Conservation (phyloP, 2,113 vertebrate genomes). For the Dinomys branickii region DNA sequence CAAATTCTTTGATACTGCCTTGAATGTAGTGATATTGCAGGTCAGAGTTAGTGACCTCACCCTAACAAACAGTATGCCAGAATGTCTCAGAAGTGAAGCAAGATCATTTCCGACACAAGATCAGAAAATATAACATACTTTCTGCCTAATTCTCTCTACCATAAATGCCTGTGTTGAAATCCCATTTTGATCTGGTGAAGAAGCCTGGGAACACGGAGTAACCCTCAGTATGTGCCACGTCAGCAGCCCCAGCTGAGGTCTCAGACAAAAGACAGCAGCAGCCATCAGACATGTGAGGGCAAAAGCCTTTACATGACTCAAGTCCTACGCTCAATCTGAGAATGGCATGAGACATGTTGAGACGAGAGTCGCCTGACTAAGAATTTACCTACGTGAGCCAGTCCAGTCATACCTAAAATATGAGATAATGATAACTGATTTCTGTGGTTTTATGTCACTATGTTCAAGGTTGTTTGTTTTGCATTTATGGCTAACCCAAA, state of each 20-base stretch:
- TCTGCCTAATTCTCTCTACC: not conserved
- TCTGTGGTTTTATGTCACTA: not conserved
- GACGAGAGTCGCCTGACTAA: not conserved
- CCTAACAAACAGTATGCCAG: not conserved
- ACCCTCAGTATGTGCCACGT: not conserved
- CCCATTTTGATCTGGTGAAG: not conserved
- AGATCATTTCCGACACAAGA: not conserved
- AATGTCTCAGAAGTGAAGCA: not conserved
- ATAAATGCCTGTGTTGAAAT: not conserved
- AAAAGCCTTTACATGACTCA: not conserved
- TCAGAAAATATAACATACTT: not conserved
- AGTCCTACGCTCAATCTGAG: not conserved
- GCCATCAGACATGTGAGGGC: not conserved
- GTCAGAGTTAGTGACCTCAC: not conserved
- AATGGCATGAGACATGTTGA: not conserved
- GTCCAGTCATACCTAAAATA: not conserved
- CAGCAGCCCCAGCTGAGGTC: not conserved
- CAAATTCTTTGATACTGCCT: not conserved
- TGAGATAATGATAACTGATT: not conserved
- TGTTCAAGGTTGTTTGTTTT: not conserved
- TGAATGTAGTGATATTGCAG: not conserved
- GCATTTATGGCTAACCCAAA: not conserved
- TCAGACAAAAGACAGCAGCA: not conserved
- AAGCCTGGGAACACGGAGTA: not conserved
- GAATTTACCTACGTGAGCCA: not conserved